These are phyloP conservation scores for Siniperca chuatsi DNA, from an alignment of 2,113 vertebrate genomes.

Conservation along the genomic window DNA sequence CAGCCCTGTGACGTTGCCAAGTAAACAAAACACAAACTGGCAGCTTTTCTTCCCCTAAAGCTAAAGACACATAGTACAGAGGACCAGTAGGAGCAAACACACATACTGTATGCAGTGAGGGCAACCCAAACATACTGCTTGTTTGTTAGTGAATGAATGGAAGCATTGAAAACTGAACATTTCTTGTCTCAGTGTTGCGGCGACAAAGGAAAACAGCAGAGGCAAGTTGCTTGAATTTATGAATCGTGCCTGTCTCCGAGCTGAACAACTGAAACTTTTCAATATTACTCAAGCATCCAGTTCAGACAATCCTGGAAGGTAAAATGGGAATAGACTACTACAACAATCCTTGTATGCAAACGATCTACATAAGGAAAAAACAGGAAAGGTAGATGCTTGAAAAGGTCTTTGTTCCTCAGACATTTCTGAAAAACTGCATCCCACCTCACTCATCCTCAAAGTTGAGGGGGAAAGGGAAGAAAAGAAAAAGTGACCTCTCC, in stretches of 20 bases:
- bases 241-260: constrained; percentile 71
- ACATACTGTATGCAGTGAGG: constrained; percentile 68
- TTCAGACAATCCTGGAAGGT: constrained; percentile 13
- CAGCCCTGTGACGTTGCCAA: constrained; percentile 75
- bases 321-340: constrained; percentile 2
- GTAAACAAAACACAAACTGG: constrained; percentile 78
- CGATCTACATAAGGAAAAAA: background rate
- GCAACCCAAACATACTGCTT: constrained; percentile 76
- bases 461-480: constrained; percentile 1
- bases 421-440: constrained; percentile 54
- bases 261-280: constrained; percentile 43
- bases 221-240: constrained; percentile 63
- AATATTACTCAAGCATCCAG: constrained; percentile 12
- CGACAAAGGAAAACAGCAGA: constrained; percentile 70
- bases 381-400: constrained; percentile 4
- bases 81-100: constrained; percentile 64
- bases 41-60: constrained; percentile 68
- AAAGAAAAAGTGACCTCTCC: constrained; percentile 78
- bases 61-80: constrained; percentile 72
- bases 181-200: constrained; percentile 68
- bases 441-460: constrained; percentile 58
- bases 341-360: constrained; percentile 16
- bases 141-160: constrained; percentile 82
- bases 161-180: constrained; percentile 74
- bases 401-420: constrained; percentile 59